Evolutionary conservation across 1,140 invertebrate species (phyloP).

Genomic region (Amphibalanus amphitrite): DNA sequence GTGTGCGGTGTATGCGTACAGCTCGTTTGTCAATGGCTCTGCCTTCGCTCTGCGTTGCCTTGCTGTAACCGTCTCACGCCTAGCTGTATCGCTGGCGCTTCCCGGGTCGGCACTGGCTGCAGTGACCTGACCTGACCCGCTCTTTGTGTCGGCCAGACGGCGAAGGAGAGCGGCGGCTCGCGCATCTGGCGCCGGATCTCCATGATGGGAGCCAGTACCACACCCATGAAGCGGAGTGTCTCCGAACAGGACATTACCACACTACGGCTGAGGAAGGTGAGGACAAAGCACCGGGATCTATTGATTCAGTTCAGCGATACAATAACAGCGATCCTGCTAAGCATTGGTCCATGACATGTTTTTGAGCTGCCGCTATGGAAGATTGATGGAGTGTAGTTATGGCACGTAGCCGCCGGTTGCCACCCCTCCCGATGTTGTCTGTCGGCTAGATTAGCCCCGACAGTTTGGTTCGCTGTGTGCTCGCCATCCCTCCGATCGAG

Average conservation of each 20-base stretch:
- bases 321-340: conserved; percentile 10
- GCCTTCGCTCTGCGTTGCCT: too few relatives aligned
- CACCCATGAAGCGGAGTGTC: conserved; percentile 41
- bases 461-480: too few relatives aligned
- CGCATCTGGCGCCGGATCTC: conserved; percentile 75
- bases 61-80: too few relatives aligned
- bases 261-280: conserved; percentile 6
- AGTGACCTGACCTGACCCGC: neutral
- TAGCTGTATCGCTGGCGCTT: too few relatives aligned
- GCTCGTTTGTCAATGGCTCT: too few relatives aligned
- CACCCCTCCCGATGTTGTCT: too few relatives aligned
- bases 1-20: too few relatives aligned
- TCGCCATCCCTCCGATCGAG: too few relatives aligned
- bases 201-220: conserved; percentile 32
- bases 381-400: neutral
- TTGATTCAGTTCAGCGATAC: conserved; percentile 64
- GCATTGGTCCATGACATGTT: neutral
- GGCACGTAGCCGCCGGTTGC: conserved; percentile 3
- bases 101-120: too few relatives aligned
- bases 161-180: conserved; percentile 68
- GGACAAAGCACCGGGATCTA: too few relatives aligned
- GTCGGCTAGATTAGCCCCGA: too few relatives aligned
- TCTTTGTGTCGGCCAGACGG: conserved; percentile 34
- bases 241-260: conserved; percentile 67
- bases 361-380: neutral